Evolutionary conservation across 2,888 invertebrate species (phyloP).

Genomic region (Xylota sylvarum): DNA sequence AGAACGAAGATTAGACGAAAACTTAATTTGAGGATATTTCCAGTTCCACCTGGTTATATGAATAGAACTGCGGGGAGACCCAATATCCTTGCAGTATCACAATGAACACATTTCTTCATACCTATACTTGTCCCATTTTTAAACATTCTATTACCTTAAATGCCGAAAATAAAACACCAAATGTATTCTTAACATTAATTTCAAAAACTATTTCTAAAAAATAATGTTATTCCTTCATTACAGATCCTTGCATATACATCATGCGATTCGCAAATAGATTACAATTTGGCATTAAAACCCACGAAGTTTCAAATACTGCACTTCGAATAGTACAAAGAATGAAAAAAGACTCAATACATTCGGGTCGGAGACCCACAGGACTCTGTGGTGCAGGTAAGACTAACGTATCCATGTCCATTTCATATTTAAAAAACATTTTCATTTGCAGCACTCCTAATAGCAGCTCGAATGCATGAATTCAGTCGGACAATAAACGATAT

Average conservation of each 20-base stretch:
- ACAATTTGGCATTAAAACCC: conserved; percentile 96
- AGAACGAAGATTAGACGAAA: too few relatives aligned
- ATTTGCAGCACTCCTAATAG: conserved; percentile 93
- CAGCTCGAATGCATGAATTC: conserved; percentile 96
- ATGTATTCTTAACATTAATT: too few relatives aligned
- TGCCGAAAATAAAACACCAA: too few relatives aligned
- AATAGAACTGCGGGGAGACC: too few relatives aligned
- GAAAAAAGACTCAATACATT: conserved; percentile 99
- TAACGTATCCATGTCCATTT: background rate
- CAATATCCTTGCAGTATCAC: too few relatives aligned
- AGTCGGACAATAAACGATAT: conserved; percentile 94
- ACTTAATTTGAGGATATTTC: too few relatives aligned
- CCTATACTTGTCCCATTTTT: too few relatives aligned
- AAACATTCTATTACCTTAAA: too few relatives aligned
- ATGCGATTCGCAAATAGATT: conserved; percentile 97
- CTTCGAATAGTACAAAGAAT: conserved; percentile 97
- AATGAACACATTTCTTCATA: too few relatives aligned
- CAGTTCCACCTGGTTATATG: too few relatives aligned
- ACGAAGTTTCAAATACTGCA: conserved; percentile 98
- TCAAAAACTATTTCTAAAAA: too few relatives aligned
- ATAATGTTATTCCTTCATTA: conserved; percentile 78
- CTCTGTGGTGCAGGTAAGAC: conserved; percentile 96
- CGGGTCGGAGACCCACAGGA: conserved; percentile 97
- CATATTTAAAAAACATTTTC: conserved; percentile 16
- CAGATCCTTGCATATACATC: conserved; percentile 98